These are phyloP conservation scores for Acinonyx jubatus DNA, from an alignment of 2,113 vertebrate genomes.

Conservation along the genomic window DNA sequence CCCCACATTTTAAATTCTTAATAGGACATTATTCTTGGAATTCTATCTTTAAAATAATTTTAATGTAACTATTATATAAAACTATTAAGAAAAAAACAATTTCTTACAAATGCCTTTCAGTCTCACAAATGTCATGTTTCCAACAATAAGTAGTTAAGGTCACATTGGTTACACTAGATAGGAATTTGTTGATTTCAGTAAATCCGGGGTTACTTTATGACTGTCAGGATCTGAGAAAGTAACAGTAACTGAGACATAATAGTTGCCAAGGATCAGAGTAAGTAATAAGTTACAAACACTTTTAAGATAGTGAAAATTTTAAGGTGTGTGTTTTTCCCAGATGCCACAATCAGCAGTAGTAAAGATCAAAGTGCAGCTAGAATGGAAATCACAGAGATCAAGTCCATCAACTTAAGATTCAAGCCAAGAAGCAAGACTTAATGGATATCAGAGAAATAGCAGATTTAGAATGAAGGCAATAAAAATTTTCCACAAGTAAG, in stretches of 20 bases:
- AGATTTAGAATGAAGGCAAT: neutral
- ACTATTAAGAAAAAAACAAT: neutral
- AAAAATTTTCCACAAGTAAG: neutral
- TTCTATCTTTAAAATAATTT: constrained; percentile 23
- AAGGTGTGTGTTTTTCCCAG: neutral
- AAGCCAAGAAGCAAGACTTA: neutral
- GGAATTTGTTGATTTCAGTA: constrained; percentile 27
- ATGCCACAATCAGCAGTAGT: neutral
- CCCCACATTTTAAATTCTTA: neutral
- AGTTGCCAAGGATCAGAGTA: neutral
- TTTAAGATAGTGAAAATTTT: neutral
- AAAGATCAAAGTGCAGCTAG: neutral
- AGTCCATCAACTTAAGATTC: neutral
- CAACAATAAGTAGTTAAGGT: neutral
- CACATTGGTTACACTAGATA: neutral
- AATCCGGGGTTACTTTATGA: neutral
- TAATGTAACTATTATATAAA: neutral
- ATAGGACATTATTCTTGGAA: neutral
- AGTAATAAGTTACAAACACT: neutral
- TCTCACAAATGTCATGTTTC: neutral
- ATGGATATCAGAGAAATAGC: neutral
- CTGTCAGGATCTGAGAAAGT: neutral
- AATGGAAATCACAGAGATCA: neutral
- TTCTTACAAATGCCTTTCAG: neutral
- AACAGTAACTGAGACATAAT: neutral